Evolutionary conservation across 2,797 vertebrate species (phyloP), one percentile per base, ranked within the genome.

Genomic region (Acridotheres tristis): DNA sequence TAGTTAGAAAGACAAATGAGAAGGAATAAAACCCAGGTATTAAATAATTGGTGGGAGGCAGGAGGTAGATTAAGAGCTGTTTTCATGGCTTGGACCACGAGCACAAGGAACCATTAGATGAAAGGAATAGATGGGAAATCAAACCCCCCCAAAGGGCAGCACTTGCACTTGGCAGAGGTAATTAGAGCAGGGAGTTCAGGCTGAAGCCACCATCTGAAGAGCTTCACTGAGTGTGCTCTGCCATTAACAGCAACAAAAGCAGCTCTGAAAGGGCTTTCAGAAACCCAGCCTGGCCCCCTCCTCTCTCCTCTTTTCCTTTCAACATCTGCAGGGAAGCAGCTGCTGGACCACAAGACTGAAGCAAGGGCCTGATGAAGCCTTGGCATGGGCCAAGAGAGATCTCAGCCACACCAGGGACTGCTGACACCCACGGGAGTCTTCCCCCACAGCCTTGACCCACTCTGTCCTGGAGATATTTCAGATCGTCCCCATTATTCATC

Each of bases 1-100:
- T 91, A 69, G 71, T 95, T 91, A 94, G 90, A 86, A 94, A 95
- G 90, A 94, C 71, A 90, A 95, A 93, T 58, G 75, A 88, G 93
- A n/a, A 78, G 75, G 65, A 95, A 91, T 92, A 87, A 93, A 95
- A 90, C 25, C 23, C 87, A 88, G 85, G 90, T 93, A 89, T 91
- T 94, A 93, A 95, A 85, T 93, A 85, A 94, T 83, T 89, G 82
- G 78, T 42, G 87, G 90, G 68, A 93, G 73, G 85, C 62, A 16
- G 88, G 90, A 85, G 90, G 82, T 69, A 51, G 92, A 93, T 75
- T 71, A 92, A 94, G 79, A 75, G 91, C 73, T 75, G 69, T 78
- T 94, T 89, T 82, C 78, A 43, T 8, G 80, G 57, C 62, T 76
- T 63, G 65, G 57, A 27, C 63, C 62, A 57, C 2, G 22, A 77